Evolutionary conservation across 1,140 invertebrate species (phyloP).

Genomic region (Eueides isabella): DNA sequence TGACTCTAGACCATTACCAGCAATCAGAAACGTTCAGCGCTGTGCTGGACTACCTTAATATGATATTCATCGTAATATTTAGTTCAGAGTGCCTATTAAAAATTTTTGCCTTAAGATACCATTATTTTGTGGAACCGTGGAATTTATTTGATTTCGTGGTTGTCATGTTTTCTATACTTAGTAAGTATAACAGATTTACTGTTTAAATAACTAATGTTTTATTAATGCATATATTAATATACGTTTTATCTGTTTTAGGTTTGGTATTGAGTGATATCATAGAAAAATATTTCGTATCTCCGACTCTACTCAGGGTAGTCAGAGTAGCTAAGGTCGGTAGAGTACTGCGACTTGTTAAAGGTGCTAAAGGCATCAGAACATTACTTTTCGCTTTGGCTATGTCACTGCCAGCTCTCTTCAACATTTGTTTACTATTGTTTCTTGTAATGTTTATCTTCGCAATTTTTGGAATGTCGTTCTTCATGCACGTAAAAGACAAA

Average conservation of each 20-base stretch:
- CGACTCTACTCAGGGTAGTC: constrained; percentile 97
- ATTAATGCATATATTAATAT: constrained; percentile 9
- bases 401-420: constrained; percentile 98
- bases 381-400: constrained; percentile 98
- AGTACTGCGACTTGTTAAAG: constrained; percentile 97
- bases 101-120: constrained; percentile 97
- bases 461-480: constrained; percentile 99
- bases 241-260: constrained; percentile 84
- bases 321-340: constrained; percentile 98
- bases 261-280: constrained; percentile 97
- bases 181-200: constrained; percentile 83
- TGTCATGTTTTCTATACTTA: constrained; percentile 98
- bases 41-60: constrained; percentile 95
- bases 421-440: constrained; percentile 98
- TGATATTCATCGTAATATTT: constrained; percentile 99
- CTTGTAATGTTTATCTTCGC: constrained; percentile 99
- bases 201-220: background rate
- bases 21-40: constrained; percentile 91
- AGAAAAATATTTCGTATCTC: constrained; percentile 98
- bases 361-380: constrained; percentile 98
- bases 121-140: constrained; percentile 99
- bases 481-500: constrained; percentile 97
- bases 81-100: constrained; percentile 98
- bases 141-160: constrained; percentile 99
- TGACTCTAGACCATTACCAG: constrained; percentile 98